Conservation (phyloP, 2,888 invertebrate genomes). For the Hesperia comma region DNA sequence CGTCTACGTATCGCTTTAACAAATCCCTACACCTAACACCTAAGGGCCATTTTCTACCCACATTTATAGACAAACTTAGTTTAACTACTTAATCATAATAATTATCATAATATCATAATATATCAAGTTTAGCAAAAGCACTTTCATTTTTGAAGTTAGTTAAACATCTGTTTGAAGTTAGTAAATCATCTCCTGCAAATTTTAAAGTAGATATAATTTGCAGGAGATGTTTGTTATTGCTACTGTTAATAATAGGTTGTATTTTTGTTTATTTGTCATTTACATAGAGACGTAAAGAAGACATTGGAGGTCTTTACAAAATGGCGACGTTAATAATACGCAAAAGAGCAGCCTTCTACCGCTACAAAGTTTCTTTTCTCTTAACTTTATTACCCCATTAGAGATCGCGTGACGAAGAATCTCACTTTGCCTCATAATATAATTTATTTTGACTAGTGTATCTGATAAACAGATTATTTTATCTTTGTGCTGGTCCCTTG, state of each 20-base stretch:
- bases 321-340: slow-evolving; percentile 76
- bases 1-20: no score
- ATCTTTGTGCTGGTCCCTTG: slow-evolving; percentile 43
- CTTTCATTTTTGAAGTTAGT: no score
- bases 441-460: slow-evolving; percentile 70
- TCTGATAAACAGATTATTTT: slow-evolving; percentile 60
- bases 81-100: no score
- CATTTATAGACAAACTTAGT: no score
- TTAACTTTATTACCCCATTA: slow-evolving; percentile 81
- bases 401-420: slow-evolving; percentile 77
- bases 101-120: no score
- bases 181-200: no score
- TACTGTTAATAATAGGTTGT: neutral
- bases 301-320: slow-evolving; percentile 54
- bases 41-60: no score
- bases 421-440: slow-evolving; percentile 68
- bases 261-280: neutral
- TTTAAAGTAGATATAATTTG: no score
- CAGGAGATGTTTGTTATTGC: no score
- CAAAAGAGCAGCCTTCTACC: slow-evolving; percentile 70
- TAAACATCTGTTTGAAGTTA: no score
- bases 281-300: slow-evolving; percentile 49
- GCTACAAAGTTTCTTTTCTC: slow-evolving; percentile 76
- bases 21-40: no score
- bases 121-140: no score